phyloP scores from a whole-genome alignment of 2,888 invertebrate species.

The Synanthedon vespiformis region DNA sequence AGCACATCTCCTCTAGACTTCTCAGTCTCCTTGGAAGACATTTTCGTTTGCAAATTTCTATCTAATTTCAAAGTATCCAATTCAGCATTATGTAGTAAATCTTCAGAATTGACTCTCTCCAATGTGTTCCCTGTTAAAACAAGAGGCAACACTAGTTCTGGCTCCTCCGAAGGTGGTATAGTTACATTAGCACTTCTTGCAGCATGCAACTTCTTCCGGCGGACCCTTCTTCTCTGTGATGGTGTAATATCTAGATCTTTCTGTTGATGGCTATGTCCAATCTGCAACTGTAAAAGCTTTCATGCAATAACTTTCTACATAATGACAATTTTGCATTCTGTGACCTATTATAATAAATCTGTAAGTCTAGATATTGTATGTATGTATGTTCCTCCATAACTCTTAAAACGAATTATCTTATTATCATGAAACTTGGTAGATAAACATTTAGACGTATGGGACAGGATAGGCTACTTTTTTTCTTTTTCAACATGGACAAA shows the following conservation, averaged over 20 bases:
- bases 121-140: not conserved
- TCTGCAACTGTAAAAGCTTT: not conserved
- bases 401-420: too few relatives aligned
- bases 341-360: too few relatives aligned
- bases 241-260: slow-evolving; percentile 9
- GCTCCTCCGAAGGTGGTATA: not conserved
- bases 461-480: too few relatives aligned
- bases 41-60: slow-evolving; percentile 8
- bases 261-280: not conserved
- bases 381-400: too few relatives aligned
- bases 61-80: not conserved
- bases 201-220: slow-evolving; percentile 31
- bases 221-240: slow-evolving; percentile 32
- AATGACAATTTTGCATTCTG: too few relatives aligned
- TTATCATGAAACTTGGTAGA: too few relatives aligned
- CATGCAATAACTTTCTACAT: too few relatives aligned
- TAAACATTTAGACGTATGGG: too few relatives aligned
- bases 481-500: too few relatives aligned
- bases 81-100: not conserved
- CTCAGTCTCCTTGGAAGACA: slow-evolving; percentile 31
- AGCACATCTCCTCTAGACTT: slow-evolving; percentile 41
- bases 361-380: too few relatives aligned
- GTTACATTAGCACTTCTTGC: slow-evolving; percentile 6
- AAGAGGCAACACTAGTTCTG: not conserved
- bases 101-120: not conserved